Evolutionary conservation across 1,140 invertebrate genomes (phyloP).

Genomic region (Brachionus manjavacas): DNA sequence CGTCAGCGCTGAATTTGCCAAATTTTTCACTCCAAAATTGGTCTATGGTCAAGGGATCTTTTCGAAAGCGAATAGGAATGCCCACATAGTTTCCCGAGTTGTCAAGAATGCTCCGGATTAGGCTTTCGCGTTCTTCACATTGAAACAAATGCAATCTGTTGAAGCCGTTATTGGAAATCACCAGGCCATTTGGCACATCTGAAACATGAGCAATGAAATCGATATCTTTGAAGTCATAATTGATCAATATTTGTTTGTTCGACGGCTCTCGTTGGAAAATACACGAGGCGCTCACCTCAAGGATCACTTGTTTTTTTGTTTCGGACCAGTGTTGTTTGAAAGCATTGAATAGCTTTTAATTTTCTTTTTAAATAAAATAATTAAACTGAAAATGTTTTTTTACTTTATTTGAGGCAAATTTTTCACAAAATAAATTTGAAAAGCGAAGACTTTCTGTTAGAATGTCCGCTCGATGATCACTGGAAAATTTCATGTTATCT

Average conservation of each 20-base stretch:
- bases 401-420: neutral
- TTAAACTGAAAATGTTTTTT: slow-evolving; percentile 38
- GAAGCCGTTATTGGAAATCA: slow-evolving; percentile 78
- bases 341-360: slow-evolving; percentile 72
- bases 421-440: slow-evolving; percentile 46
- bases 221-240: slow-evolving; percentile 88
- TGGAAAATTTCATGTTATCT: slow-evolving; percentile 94
- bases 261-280: slow-evolving; percentile 82
- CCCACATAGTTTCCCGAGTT: slow-evolving; percentile 72
- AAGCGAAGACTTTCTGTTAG: slow-evolving; percentile 84
- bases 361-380: slow-evolving; percentile 14
- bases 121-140: slow-evolving; percentile 72
- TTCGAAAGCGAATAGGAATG: slow-evolving; percentile 74
- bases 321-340: slow-evolving; percentile 95
- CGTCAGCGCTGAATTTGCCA: slow-evolving; percentile 81
- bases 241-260: slow-evolving; percentile 64
- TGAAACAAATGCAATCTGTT: slow-evolving; percentile 81
- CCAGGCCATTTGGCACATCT: slow-evolving; percentile 69
- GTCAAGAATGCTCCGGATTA: slow-evolving; percentile 78
- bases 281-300: slow-evolving; percentile 81
- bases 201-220: slow-evolving; percentile 69
- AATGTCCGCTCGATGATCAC: slow-evolving; percentile 83
- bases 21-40: slow-evolving; percentile 78
- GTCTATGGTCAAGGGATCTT: slow-evolving; percentile 74
- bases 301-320: slow-evolving; percentile 72